These are phyloP conservation scores for Drosophila prostipennis DNA, from an alignment of 2,888 invertebrate species.

Conservation along the genomic window DNA sequence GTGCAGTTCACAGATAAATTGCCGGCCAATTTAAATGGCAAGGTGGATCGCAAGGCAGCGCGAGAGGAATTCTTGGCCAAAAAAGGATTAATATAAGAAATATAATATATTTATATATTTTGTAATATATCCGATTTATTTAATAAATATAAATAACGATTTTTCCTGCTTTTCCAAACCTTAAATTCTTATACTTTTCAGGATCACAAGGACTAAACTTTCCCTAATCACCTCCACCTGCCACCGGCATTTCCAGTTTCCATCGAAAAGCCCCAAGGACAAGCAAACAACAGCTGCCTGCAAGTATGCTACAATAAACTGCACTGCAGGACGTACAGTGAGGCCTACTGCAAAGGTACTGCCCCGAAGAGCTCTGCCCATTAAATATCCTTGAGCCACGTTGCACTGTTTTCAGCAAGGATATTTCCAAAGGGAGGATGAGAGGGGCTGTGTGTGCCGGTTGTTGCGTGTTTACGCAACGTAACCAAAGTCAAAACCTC, in stretches of 20 bases:
- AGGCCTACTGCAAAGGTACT: not conserved
- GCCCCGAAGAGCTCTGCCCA: too few species aligned
- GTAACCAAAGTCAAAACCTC: slow-evolving; percentile 83
- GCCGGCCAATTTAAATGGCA: too few species aligned
- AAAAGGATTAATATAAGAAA: too few species aligned
- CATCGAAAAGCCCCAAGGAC: slow-evolving; percentile 36
- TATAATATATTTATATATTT: too few species aligned
- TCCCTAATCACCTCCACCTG: slow-evolving; percentile 47
- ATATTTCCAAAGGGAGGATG: slow-evolving; percentile 2
- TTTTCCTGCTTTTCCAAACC: too few species aligned
- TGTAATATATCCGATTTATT: too few species aligned
- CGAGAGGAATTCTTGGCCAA: too few species aligned
- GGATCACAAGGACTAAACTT: slow-evolving; percentile 16
- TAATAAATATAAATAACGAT: too few species aligned
- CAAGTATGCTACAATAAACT: slow-evolving; percentile 76
- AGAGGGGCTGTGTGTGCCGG: slow-evolving; percentile 49
- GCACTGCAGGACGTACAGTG: slow-evolving; percentile 35
- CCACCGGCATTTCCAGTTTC: slow-evolving; percentile 18
- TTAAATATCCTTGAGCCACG: not conserved
- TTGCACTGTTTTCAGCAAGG: slow-evolving; percentile 21
- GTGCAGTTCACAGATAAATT: too few species aligned
- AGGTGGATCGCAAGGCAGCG: too few species aligned
- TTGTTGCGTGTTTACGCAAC: slow-evolving; percentile 83
- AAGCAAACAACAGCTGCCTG: slow-evolving; percentile 59
- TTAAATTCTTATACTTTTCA: too few species aligned